Percentiles rank a stretch among this genome's conserved stretches.
Conservation (phyloP, 2,113 vertebrate species). For the Paramisgurnus dabryanus region DNA sequence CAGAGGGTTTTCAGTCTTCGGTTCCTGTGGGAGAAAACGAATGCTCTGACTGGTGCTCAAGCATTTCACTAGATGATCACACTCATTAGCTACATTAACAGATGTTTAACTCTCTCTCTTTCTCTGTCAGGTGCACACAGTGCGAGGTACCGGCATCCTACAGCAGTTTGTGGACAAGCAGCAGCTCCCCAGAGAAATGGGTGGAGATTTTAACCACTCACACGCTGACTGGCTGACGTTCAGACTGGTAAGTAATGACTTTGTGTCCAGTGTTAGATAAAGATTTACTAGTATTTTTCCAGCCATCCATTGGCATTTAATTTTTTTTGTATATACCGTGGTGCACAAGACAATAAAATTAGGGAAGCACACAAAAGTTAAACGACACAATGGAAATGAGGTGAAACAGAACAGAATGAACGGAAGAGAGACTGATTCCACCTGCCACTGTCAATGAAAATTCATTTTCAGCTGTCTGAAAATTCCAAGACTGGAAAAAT, state of each 20-base stretch:
- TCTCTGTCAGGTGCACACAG: constrained; percentile 69
- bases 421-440: no score
- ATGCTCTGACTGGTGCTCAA: neutral
- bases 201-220: constrained; percentile 75
- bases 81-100: neutral
- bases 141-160: constrained; percentile 73
- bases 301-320: no score
- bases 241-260: constrained; percentile 72
- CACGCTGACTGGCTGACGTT: constrained; percentile 81
- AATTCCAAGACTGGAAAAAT: no score
- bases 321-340: no score
- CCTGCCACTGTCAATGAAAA: no score
- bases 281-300: no score
- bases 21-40: neutral
- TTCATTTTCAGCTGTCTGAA: no score
- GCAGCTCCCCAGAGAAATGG: constrained; percentile 76
- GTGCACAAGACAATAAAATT: no score
- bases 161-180: constrained; percentile 79
- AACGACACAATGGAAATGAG: no score
- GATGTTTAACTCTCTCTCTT: constrained; percentile 1
- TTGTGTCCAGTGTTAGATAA: neutral
- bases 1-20: neutral
- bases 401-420: no score
- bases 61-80: constrained; percentile 15
- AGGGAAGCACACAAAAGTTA: no score